Evolutionary conservation across 1,140 invertebrate genomes (phyloP), one percentile per base, ranked within the genome.

Genomic region (Ips typographus): DNA sequence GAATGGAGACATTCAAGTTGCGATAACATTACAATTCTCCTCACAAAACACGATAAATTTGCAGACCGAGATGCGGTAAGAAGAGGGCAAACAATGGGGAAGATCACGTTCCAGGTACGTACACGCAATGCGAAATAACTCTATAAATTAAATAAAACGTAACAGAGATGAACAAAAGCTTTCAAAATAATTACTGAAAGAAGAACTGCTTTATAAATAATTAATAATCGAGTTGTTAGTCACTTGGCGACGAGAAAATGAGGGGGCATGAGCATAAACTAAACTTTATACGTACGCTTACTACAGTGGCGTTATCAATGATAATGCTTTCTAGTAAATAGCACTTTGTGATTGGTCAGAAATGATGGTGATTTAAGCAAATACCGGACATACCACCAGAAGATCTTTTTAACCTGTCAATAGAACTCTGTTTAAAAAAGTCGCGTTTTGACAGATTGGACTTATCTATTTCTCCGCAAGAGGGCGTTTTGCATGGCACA

Each of bases 171-270:
- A 75, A 75, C 73, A 75, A 71, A 75, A 70, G 73, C 74, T 75
- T 68, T 73, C 72, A 75, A 75, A 75, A 75, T 75, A 75, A 75
- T 75, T 75, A 75, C 72, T 68, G 72, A 73, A 71, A 73, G 68
- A 74, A 72, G 68, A 72, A 68, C 70, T 68, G 47, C 69, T 66
- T 68, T 73, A 69, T 75, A 75, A 75, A 75, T 75, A 75, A 75
- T 75, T 73, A 72, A 75, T 75, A 75, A 73, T 65, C 66, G 64
- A 73, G 68, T 74, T 74, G 71, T 73, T 73, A 74, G 74, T 73
- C 70, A 74, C 69, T 75, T 74, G 74, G 71, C 68, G 74, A 72
- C 67, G 72, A 65, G 60, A 65, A 58, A 70, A 47, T 62, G 57
- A 52, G 57, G 66, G 66, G 43, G 66, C 36, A 62, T 52, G 51